Evolutionary conservation across 2,113 vertebrate species (phyloP), one percentile per base, ranked within the genome.

Genomic region (Dasyornis broadbenti): DNA sequence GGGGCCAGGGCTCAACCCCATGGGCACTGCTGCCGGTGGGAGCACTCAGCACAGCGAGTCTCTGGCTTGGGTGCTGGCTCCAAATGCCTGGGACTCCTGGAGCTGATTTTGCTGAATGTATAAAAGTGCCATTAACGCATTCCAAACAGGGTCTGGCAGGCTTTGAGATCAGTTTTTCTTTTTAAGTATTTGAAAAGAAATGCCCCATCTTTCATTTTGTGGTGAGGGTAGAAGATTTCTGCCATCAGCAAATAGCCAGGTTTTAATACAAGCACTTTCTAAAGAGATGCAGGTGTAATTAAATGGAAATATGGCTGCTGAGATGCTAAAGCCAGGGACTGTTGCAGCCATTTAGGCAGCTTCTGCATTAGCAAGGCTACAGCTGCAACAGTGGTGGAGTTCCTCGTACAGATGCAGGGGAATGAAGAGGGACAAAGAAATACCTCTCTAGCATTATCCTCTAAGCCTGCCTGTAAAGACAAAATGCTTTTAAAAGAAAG

Each of bases 21-120:
- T 1, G 37, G 61, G 47, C 0, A 0, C 54, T 57, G 72, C 63
- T 52, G 78, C 33, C 0, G 0, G 50, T 0, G 0, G 27, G 31
- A 71, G 24, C 0, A 0, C 40, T 52, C 28, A 28, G 49, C 60
- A 86, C 35, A 11, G 49, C 0, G 0, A 8, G 13, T 14, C 39
- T 75, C 80, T 35, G 87, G 30, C 59, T 23, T 26, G 45, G 47
- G 30, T 6, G 6, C 44, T 75, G 73, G 4, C 23, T 78, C 53
- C 47, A 23, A 27, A 18, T 3, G 3, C 65, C 70, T 54, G 44
- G 26, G 30, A 22, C 57, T 68, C 53, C 86, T 20, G n/a, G 82
- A 59, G 21, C 1, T 76, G 61, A 13, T 85, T 35, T 56, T 82
- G 35, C 53, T 68, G 40, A 31, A 44, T 31, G 31, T 23, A 49